Base-by-base conservation (phyloP, 1,140 invertebrate species). In the Condylostylus longicornis region DNA sequence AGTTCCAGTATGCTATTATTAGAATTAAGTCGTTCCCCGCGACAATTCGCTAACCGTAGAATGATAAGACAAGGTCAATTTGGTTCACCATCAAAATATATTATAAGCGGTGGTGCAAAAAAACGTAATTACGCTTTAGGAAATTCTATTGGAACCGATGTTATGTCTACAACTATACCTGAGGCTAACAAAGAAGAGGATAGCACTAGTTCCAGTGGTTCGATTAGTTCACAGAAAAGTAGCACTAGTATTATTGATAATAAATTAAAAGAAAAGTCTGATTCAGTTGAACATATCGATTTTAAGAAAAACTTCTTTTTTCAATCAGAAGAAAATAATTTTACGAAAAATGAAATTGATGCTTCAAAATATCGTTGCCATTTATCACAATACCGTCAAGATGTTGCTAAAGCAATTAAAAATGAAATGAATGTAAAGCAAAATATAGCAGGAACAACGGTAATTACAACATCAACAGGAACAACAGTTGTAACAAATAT, bases 91-190 rank as follows among this genome's bases (percentile, higher is more conserved):
- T 58, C 67, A 65, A 70, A 58, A 63, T 13, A 6, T 9, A 66
- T 30, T 68, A 70, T 40, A 65, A 68, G 47, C 40, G 66, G 68
- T 20, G 65, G 66, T 1, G 65, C 75, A 5, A 74, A 76, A 55
- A 70, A 78, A 37, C 61, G 79, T n/a, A 55, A 74, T 15, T 78
- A 74, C 35, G 75, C 75, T 0, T 69, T 77, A 35, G 77, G 75
- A 3, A 67, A 69, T 12, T 77, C 73, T 45, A 77, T 79, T 3
- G 63, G 80, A 46, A 81, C 77, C 8, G 79, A 86, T 49, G 81
- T 86, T 14, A 69, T 87, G 42, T 82, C 82, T 10, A 82, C 79
- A 6, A 82, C 82, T 31, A 88, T 88, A 54, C 74, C 75, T n/a
- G 83, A 88, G 65, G 83, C 72, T 45, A 72, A 74, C 50, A 74